These are phyloP conservation scores for Lacerta viridis DNA, from an alignment of 2,797 vertebrate genomes.

Conservation along the genomic window DNA sequence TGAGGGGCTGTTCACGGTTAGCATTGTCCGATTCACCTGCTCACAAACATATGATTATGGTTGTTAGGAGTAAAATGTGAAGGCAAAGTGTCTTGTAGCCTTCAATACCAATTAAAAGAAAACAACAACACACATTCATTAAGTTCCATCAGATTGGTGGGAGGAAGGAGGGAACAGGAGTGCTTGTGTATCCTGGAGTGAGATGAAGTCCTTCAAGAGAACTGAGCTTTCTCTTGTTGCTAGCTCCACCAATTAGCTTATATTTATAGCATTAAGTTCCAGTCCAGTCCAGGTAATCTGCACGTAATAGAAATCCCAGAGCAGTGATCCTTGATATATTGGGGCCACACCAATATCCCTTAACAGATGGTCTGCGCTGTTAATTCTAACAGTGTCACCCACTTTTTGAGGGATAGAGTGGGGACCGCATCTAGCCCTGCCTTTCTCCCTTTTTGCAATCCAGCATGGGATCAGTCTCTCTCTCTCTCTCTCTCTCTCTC, in stretches of 20 bases:
- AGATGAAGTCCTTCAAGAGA: background rate
- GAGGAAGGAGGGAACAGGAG: background rate
- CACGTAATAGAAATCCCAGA: constrained; percentile 15
- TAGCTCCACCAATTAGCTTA: constrained; percentile 32
- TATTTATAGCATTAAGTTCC: constrained; percentile 39
- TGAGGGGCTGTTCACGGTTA: background rate
- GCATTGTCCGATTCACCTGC: background rate
- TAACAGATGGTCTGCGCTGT: constrained; percentile 2
- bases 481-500: background rate
- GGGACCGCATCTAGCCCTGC: background rate
- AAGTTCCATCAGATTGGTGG: background rate
- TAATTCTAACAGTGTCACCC: constrained; percentile 14
- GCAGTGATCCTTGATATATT: constrained; percentile 26
- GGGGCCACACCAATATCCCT: constrained; percentile 1
- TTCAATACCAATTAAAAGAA: background rate
- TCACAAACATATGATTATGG: background rate
- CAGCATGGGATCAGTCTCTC: background rate
- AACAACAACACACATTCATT: background rate
- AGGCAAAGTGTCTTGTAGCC: background rate
- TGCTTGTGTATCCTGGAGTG: background rate
- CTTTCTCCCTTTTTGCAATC: background rate
- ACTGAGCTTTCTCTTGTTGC: constrained; percentile 1
- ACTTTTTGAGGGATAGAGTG: no score
- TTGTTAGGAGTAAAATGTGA: background rate
- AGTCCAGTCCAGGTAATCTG: constrained; percentile 28